Percentiles rank a stretch among this genome's conserved stretches.
Evolutionary conservation across 2,888 invertebrate species (phyloP).

Genomic region (Macroteleia sp.): DNA sequence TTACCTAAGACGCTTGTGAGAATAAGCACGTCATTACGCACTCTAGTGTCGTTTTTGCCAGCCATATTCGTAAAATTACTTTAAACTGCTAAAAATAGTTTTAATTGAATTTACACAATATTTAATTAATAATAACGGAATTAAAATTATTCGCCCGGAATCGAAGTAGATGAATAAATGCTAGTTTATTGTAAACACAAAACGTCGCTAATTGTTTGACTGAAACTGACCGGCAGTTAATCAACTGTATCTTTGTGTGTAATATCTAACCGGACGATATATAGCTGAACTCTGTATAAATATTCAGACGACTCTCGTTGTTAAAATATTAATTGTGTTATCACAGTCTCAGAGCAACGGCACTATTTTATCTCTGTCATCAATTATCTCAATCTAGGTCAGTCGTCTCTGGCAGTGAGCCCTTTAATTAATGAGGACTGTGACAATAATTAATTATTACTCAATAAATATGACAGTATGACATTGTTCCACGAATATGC

Average conservation of each 20-base stretch:
- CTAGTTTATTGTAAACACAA: too few relatives aligned
- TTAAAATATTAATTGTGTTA: constrained; percentile 55
- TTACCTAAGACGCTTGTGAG: too few relatives aligned
- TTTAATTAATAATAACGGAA: too few relatives aligned
- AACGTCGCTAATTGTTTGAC: constrained; percentile 2
- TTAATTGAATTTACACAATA: too few relatives aligned
- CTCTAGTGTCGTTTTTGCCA: too few relatives aligned
- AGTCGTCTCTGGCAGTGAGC: constrained; percentile 47
- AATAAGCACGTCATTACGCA: too few relatives aligned
- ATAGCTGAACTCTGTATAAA: constrained; percentile 1
- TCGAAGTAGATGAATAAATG: too few relatives aligned
- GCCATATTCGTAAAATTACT: too few relatives aligned
- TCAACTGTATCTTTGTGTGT: constrained; percentile 11
- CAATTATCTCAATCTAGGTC: constrained; percentile 56
- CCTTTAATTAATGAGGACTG: constrained; percentile 55
- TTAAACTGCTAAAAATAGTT: too few relatives aligned
- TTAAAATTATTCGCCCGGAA: too few relatives aligned
- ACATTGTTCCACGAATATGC: neutral
- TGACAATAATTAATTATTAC: constrained; percentile 57
- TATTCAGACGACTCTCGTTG: constrained; percentile 27
- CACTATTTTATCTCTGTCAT: constrained; percentile 52
- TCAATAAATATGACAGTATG: constrained; percentile 51
- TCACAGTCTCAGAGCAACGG: constrained; percentile 39
- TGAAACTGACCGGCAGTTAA: neutral
- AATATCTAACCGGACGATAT: constrained; percentile 15